These are phyloP conservation scores for Monopterus albus DNA, from an alignment of 2,113 vertebrate species.

Conservation along the genomic window DNA sequence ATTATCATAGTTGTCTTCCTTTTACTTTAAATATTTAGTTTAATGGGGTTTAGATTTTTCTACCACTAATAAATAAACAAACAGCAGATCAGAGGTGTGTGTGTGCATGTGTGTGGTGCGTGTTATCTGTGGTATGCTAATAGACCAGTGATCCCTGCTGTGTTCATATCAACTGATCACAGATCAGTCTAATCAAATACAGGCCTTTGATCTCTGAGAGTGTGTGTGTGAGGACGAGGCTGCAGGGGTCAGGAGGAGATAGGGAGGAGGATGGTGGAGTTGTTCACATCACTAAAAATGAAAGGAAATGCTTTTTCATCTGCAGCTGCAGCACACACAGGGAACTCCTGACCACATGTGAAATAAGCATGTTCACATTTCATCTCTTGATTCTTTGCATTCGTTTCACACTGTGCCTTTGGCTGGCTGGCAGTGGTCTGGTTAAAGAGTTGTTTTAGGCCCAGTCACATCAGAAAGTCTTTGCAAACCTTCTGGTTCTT, in stretches of 20 bases:
- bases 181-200: conserved; percentile 52
- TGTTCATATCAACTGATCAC: conserved; percentile 52
- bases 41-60: too few species aligned
- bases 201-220: conserved; percentile 56
- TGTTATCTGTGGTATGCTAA: conserved; percentile 65
- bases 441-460: too few species aligned
- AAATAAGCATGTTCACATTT: not conserved
- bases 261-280: conserved; percentile 19
- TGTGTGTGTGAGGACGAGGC: conserved; percentile 19
- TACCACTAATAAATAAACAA: too few species aligned
- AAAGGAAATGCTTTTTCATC: conserved; percentile 46
- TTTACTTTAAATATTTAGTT: too few species aligned
- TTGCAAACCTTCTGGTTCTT: too few species aligned
- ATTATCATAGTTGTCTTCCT: too few species aligned
- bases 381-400: not conserved
- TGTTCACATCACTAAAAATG: conserved; percentile 58
- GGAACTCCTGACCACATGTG: conserved; percentile 1
- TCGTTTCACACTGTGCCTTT: too few species aligned
- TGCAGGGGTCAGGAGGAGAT: not conserved
- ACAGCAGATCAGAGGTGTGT: too few species aligned
- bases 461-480: not conserved
- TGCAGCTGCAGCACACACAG: not conserved
- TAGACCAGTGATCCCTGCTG: conserved; percentile 43
- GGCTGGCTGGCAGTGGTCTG: too few species aligned
- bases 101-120: conserved; percentile 6